Percentiles rank a stretch among this genome's conserved stretches.
phyloP scores from a whole-genome alignment of 1,140 invertebrate genomes.

The Leptinotarsa undecemlineata region DNA sequence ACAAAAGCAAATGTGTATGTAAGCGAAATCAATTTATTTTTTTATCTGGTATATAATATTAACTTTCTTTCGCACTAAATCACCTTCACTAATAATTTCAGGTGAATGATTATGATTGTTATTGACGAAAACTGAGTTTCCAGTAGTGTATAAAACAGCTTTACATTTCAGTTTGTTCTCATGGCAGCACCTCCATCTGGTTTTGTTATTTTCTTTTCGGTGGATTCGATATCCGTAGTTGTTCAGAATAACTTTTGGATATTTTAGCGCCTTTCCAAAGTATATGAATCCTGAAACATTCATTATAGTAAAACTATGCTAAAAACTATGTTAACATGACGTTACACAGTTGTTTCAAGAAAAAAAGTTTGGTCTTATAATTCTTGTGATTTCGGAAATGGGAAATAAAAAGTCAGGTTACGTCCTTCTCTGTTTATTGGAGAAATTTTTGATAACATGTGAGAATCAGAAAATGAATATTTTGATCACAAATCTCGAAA shows the following conservation, averaged over 20 bases:
- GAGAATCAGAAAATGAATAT: too few species aligned
- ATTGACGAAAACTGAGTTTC: constrained; percentile 34
- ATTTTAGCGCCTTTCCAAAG: constrained; percentile 19
- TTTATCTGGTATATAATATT: constrained; percentile 20
- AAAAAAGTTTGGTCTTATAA: too few species aligned
- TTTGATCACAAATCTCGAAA: too few species aligned
- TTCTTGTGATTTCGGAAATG: background rate
- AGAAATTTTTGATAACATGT: too few species aligned
- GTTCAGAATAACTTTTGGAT: constrained; percentile 25
- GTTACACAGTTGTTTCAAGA: too few species aligned
- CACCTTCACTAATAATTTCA: constrained; percentile 5
- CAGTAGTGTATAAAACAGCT: constrained; percentile 37
- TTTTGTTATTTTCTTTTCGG: constrained; percentile 13
- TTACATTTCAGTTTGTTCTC: constrained; percentile 26
- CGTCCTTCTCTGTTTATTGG: background rate
- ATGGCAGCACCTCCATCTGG: constrained; percentile 27
- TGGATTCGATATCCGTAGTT: constrained; percentile 15
- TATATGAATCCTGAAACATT: constrained; percentile 24
- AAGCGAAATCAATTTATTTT: too few species aligned
- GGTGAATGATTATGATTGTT: constrained; percentile 39
- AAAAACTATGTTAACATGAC: too few species aligned
- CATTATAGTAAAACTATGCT: background rate
- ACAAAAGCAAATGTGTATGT: too few species aligned
- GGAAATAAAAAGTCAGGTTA: background rate
- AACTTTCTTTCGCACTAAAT: constrained; percentile 31